phyloP scores from a whole-genome alignment of 2,113 vertebrate genomes.

The Prietella phreatophila region DNA sequence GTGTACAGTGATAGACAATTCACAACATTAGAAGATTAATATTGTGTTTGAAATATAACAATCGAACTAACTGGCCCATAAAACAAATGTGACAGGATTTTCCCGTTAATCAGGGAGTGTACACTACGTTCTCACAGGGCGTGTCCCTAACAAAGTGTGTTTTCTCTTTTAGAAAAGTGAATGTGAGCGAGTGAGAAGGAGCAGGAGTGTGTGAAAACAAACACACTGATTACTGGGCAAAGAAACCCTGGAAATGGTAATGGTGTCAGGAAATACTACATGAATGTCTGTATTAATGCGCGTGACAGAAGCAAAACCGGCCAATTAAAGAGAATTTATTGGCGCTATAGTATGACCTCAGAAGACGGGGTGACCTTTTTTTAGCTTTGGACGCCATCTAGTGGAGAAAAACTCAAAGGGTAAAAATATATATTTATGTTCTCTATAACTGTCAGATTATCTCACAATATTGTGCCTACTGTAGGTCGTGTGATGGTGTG shows the following conservation, averaged over 20 bases:
- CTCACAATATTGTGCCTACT: not conserved
- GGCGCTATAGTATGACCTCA: not conserved
- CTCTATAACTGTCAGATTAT: not conserved
- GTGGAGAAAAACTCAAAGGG: constrained; percentile 53
- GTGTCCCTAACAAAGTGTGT: not conserved
- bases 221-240: not conserved
- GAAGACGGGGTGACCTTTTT: not conserved
- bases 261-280: not conserved
- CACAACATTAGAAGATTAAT: not conserved
- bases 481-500: not conserved
- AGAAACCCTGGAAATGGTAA: not conserved
- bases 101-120: not conserved
- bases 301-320: not conserved
- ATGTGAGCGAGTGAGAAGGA: not conserved
- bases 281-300: not conserved
- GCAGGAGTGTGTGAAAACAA: not conserved
- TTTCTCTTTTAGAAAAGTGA: not conserved
- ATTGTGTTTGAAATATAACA: not conserved
- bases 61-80: not conserved
- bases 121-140: not conserved
- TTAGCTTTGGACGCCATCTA: constrained; percentile 65
- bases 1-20: not conserved
- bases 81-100: not conserved
- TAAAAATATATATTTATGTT: not conserved
- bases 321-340: not conserved